These are phyloP conservation scores for Reticulitermes lucifugus DNA, from an alignment of 2,888 invertebrate species.

Conservation along the genomic window DNA sequence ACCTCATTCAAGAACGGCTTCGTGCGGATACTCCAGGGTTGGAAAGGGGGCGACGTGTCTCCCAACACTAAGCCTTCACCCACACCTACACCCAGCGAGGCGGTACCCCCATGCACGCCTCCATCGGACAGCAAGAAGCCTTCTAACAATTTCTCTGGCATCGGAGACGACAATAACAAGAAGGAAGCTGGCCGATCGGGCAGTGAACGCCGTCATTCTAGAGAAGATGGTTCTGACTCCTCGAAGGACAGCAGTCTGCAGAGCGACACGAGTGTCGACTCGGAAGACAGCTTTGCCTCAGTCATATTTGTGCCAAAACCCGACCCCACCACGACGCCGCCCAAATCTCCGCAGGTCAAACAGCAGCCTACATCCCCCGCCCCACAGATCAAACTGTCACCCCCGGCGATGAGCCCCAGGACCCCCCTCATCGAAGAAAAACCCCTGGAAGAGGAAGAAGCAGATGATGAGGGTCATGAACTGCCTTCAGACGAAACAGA, in stretches of 20 bases:
- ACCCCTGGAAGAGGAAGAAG: slow-evolving; percentile 70
- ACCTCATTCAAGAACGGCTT: slow-evolving; percentile 78
- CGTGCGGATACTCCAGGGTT: slow-evolving; percentile 86
- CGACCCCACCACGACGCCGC: slow-evolving; percentile 67
- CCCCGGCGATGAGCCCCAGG: slow-evolving; percentile 28
- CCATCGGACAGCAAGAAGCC: slow-evolving; percentile 47
- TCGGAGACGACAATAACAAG: slow-evolving; percentile 44
- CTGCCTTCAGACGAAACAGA: background rate
- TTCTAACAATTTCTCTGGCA: slow-evolving; percentile 32
- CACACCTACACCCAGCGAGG: slow-evolving; percentile 43
- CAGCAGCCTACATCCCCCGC: slow-evolving; percentile 23
- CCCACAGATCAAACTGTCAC: slow-evolving; percentile 27
- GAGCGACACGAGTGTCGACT: slow-evolving; percentile 94
- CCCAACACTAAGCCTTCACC: slow-evolving; percentile 48
- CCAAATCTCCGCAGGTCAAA: slow-evolving; percentile 56
- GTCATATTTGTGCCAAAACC: slow-evolving; percentile 92
- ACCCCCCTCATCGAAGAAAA: slow-evolving; percentile 64
- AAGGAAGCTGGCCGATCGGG: slow-evolving; percentile 40
- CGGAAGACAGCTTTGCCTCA: slow-evolving; percentile 93
- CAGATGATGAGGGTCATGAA: slow-evolving; percentile 62
- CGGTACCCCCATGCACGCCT: slow-evolving; percentile 47
- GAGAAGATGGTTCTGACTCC: slow-evolving; percentile 82
- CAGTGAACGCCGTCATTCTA: slow-evolving; percentile 80
- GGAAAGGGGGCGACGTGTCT: slow-evolving; percentile 71
- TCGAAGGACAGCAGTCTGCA: slow-evolving; percentile 78